Base-by-base conservation (phyloP, 1,140 invertebrate genomes). In the Monochamus saltuarius region DNA sequence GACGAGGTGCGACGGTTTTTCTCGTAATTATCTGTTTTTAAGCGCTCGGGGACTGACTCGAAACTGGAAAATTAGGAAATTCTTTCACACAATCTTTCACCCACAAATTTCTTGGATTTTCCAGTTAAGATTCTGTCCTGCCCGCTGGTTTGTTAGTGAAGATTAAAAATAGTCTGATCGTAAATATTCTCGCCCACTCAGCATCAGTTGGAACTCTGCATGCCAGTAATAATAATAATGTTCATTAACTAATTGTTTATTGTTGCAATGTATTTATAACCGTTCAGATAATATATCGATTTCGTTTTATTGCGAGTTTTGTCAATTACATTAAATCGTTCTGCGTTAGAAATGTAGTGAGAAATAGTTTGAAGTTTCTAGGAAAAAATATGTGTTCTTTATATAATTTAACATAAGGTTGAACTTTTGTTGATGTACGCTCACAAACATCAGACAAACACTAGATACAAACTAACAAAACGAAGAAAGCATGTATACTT, bases 1-100 rank as follows among this genome's bases (percentile, higher is more conserved):
- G 73, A 75, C 63, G 75, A 75, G 69, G 75, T 72, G 59, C 61
- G 69, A 60, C 58, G 59, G 46, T 63, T 59, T 56, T 65, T 59
- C 34, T 59, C 55, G 45, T 43, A 35, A 34, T 49, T 59, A 16
- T n/a, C 9, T 2, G 22, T 39, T 39, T 56, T 14, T 9, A 14
- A 9, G 11, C 4, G 39, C 11, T 40, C 0, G 39, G 39, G 11
- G 4, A 4, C 14, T 9, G n/a, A 40, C 14, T 40, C 14, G 14
- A n/a, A 40, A 9, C 39, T n/a, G 39, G 9, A n/a, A 9, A n/a
- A 40, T 4, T 7, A n/a, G 17, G 17, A 16, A 46, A 46, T 46
- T 10, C 10, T 16, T 46, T 13, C 7, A 19, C 6, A 46, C 3
- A 7, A 46, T 46, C 17, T 46, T 16, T 19, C 16, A 29, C 17